These are phyloP conservation scores for Anastrepha ludens DNA, from an alignment of 1,140 invertebrate species.

Conservation along the genomic window DNA sequence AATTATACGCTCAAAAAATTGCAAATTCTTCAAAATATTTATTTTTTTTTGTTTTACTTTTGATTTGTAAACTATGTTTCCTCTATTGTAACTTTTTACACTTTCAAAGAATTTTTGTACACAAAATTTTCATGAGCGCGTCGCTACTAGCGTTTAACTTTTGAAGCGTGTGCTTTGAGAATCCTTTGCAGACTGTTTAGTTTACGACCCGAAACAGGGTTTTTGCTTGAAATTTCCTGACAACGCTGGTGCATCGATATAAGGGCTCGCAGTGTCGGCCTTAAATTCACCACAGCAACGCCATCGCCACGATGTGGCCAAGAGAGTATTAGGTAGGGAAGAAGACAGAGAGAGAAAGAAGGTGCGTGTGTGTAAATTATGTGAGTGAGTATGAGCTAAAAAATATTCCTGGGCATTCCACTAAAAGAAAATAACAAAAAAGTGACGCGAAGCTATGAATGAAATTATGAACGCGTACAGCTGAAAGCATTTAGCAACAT, in stretches of 20 bases:
- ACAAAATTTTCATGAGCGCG: slow-evolving; percentile 37
- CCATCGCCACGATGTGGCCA: not conserved
- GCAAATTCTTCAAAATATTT: not conserved
- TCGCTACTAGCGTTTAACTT: not conserved
- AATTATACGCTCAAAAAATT: not conserved
- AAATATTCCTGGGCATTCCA: slow-evolving; percentile 7
- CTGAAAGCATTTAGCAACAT: not conserved
- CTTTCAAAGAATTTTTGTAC: slow-evolving; percentile 24
- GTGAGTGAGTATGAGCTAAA: not conserved
- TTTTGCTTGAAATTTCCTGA: slow-evolving; percentile 42
- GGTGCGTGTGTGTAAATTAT: not conserved
- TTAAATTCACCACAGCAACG: slow-evolving; percentile 20
- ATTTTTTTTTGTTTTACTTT: not conserved
- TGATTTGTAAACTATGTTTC: not conserved
- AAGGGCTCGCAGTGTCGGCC: not conserved
- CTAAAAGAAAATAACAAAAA: not conserved
- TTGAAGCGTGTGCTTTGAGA: slow-evolving; percentile 42
- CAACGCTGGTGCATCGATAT: not conserved
- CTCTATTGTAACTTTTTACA: not conserved
- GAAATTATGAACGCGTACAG: not conserved
- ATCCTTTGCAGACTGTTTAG: slow-evolving; percentile 47
- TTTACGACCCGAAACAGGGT: slow-evolving; percentile 18
- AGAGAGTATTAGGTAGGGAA: not conserved
- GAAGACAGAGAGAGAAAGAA: not conserved
- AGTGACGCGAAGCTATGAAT: not conserved